Percentiles rank a stretch among this genome's conserved stretches.
These are phyloP conservation scores for Distichodus sexfasciatus DNA, from an alignment of 2,797 vertebrate species.

Conservation along the genomic window DNA sequence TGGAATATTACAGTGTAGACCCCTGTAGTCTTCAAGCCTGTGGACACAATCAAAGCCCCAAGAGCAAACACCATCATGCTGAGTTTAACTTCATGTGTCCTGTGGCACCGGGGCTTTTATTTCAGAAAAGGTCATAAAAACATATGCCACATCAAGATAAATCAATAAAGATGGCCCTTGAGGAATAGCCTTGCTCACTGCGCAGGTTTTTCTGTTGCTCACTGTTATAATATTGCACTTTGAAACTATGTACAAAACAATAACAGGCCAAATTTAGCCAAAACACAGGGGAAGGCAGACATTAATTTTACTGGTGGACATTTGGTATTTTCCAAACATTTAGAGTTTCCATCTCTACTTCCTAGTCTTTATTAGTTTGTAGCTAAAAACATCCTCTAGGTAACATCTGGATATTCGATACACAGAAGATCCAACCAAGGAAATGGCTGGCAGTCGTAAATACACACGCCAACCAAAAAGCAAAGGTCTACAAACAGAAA, in stretches of 20 bases:
- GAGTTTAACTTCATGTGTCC: background rate
- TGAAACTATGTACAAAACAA: too few relatives aligned
- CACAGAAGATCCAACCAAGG: background rate
- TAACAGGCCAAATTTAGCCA: too few relatives aligned
- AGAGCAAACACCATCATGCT: background rate
- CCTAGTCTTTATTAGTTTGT: too few relatives aligned
- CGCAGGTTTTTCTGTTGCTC: background rate
- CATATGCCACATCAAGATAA: background rate
- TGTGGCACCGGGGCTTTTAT: background rate
- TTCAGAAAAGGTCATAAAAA: conserved; percentile 10
- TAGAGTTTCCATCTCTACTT: too few relatives aligned
- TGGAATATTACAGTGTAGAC: background rate
- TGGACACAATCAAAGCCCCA: conserved; percentile 1
- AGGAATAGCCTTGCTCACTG: background rate
- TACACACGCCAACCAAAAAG: background rate
- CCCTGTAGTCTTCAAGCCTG: background rate
- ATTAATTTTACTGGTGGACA: too few relatives aligned
- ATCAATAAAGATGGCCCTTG: background rate
- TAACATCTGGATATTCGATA: conserved; percentile 30
- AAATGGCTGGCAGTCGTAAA: background rate
- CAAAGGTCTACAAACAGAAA: background rate
- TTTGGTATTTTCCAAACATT: too few relatives aligned
- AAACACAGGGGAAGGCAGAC: too few relatives aligned
- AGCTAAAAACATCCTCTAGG: too few relatives aligned
- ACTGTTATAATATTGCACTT: too few relatives aligned